A percentile compares a stretch with the other conserved stretches of the same genome.
These are phyloP conservation scores for Temnopleurus reevesii DNA, from an alignment of 53 echinoderm and acorn worm genomes.

Conservation along the genomic window DNA sequence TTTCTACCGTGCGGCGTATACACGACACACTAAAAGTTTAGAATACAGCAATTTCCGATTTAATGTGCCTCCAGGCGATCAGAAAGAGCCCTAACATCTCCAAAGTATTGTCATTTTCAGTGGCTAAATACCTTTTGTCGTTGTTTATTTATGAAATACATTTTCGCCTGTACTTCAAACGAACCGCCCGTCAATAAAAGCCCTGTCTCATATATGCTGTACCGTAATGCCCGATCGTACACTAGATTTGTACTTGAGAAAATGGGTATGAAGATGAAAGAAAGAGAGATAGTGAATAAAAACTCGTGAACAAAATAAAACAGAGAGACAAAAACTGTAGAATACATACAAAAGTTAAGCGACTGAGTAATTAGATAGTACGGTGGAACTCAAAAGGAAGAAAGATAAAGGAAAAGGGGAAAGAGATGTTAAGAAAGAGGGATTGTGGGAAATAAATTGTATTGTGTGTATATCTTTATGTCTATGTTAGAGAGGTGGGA, in stretches of 20 bases:
- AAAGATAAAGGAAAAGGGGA: not conserved
- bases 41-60: conserved; percentile 53
- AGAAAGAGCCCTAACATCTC: conserved; percentile 22
- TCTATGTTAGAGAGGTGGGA: too few species aligned
- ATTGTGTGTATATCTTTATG: too few species aligned
- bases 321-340: not conserved
- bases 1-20: not conserved
- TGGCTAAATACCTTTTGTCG: conserved; percentile 60
- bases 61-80: conserved; percentile 37
- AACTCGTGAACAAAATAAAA: not conserved
- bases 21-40: not conserved
- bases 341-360: not conserved
- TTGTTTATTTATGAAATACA: conserved; percentile 61
- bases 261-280: too few species aligned
- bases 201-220: not conserved
- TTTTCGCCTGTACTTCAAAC: conserved; percentile 51
- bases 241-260: too few species aligned
- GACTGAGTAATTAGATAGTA: too few species aligned
- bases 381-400: not conserved
- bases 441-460: not conserved
- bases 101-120: conserved; percentile 45
- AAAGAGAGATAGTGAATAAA: not conserved
- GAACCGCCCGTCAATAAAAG: conserved; percentile 41
- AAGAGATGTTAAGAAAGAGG: not conserved
- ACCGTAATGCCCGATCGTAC: not conserved